Conservation (phyloP, 2,113 vertebrate species). For the Malaclemys terrapin region DNA sequence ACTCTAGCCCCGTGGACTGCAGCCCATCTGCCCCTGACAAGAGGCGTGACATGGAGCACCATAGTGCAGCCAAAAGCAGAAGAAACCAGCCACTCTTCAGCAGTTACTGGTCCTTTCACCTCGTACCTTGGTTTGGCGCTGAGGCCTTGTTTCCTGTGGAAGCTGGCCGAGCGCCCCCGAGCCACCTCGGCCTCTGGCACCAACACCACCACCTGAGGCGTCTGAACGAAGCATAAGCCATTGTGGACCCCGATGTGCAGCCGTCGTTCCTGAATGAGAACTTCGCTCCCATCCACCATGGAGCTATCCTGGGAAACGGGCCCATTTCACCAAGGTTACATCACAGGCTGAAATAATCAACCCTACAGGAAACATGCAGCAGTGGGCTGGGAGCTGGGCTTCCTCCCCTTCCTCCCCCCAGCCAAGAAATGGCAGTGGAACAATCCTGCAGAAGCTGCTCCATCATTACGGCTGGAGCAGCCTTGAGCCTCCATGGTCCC, state of each 20-base stretch:
- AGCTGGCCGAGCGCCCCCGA: constrained; percentile 57
- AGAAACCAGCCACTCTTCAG: background rate
- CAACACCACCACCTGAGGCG: constrained; percentile 90
- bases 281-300: background rate
- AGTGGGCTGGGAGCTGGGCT: background rate
- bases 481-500: background rate
- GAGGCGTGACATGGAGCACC: too few species aligned
- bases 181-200: constrained; percentile 68
- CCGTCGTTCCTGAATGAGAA: constrained; percentile 90
- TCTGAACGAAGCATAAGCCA: constrained; percentile 88
- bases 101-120: rapidly evolving
- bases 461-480: background rate
- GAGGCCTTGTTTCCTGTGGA: constrained; percentile 57
- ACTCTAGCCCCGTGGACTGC: background rate
- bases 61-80: too few species aligned
- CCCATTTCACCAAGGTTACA: background rate
- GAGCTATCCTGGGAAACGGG: constrained; percentile 72
- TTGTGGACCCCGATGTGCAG: constrained; percentile 92
- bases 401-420: background rate
- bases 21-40: background rate
- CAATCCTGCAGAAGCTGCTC: background rate
- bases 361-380: background rate
- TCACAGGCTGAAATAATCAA: background rate
- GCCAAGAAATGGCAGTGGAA: too few species aligned
- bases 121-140: constrained; percentile 77